Percentiles rank a stretch among this genome's conserved stretches.
These are phyloP conservation scores for Melanostigma gelatinosum DNA, from an alignment of 2,113 vertebrate species.

Conservation along the genomic window DNA sequence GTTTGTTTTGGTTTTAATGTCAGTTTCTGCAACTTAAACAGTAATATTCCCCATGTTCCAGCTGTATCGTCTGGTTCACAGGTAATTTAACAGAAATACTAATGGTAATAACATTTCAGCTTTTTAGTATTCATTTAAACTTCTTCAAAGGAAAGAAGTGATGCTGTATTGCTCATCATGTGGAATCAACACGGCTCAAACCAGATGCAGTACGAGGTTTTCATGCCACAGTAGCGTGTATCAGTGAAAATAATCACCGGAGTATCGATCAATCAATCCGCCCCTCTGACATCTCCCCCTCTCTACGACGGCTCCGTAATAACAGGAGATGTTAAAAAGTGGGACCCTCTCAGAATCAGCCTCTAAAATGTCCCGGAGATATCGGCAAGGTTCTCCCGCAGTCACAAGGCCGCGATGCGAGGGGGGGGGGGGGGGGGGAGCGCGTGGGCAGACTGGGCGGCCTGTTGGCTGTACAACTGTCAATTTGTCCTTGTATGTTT, in stretches of 20 bases:
- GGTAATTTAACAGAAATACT: background rate
- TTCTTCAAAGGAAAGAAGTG: background rate
- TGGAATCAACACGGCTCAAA: no score
- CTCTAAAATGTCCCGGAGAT: constrained; percentile 20
- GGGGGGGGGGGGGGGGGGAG: background rate
- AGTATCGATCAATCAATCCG: no score
- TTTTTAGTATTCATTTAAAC: no score
- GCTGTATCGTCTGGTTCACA: background rate
- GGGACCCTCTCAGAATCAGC: background rate
- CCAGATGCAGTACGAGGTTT: no score
- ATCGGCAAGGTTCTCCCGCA: background rate
- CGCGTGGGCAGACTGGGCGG: constrained; percentile 26
- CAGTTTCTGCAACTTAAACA: background rate
- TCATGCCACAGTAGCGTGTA: no score
- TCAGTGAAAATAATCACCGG: no score
- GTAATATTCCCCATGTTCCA: background rate
- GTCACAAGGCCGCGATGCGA: constrained; percentile 18
- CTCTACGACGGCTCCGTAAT: no score
- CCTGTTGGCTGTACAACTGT: constrained; percentile 31
- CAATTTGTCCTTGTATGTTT: constrained; percentile 30
- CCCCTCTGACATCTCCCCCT: no score
- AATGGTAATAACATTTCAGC: background rate
- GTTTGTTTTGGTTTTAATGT: background rate
- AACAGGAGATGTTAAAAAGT: background rate
- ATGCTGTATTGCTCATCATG: background rate